phyloP scores from a whole-genome alignment of 2,797 vertebrate genomes.

The Catharus ustulatus region DNA sequence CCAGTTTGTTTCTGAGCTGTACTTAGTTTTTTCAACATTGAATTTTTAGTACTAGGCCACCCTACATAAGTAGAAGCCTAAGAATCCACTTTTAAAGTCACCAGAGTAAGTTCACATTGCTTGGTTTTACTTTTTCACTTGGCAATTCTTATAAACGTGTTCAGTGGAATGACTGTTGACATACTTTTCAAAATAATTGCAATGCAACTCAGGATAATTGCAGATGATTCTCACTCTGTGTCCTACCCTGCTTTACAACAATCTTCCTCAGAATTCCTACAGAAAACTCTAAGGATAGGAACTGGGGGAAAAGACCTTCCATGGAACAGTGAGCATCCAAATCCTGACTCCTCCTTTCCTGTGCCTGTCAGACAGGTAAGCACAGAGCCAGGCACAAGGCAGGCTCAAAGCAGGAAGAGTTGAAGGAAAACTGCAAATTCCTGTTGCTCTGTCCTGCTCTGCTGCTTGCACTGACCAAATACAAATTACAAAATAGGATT shows the following conservation, averaged over 20 bases:
- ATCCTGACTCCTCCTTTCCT: neutral
- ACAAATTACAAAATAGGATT: neutral
- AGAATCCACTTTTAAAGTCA: neutral
- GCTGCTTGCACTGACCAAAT: neutral
- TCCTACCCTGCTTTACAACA: neutral
- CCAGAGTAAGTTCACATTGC: neutral
- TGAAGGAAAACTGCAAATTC: neutral
- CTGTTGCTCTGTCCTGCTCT: neutral
- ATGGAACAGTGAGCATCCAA: neutral
- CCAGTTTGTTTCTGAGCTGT: neutral
- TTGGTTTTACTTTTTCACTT: neutral
- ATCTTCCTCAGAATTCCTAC: neutral
- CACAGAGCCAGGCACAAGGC: neutral
- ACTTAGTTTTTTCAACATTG: neutral
- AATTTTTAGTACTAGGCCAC: neutral
- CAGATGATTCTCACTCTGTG: neutral
- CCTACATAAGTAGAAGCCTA: neutral
- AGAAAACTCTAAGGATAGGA: neutral
- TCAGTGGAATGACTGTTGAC: neutral
- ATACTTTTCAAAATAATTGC: neutral
- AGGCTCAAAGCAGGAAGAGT: neutral
- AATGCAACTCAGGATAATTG: neutral
- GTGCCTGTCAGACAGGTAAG: fast-evolving
- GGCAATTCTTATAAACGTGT: neutral
- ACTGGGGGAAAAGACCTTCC: neutral